Evolutionary conservation across 2,888 invertebrate genomes (phyloP).

Genomic region (Criorhina ranunculi): DNA sequence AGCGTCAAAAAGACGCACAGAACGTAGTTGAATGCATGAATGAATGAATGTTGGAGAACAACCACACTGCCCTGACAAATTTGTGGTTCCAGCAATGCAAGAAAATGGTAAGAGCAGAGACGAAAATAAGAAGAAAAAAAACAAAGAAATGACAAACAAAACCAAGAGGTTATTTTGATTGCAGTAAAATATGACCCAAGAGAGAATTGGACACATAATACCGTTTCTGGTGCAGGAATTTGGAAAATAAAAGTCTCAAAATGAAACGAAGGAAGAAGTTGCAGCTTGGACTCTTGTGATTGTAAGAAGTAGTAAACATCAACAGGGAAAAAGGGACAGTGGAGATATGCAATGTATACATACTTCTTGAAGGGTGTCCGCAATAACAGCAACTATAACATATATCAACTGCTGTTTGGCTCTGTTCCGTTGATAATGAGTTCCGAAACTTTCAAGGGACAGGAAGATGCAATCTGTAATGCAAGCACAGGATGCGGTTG

Average conservation of each 20-base stretch:
- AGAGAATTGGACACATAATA: not conserved
- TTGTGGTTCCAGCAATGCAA: constrained; percentile 44
- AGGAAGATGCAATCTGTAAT: constrained; percentile 65
- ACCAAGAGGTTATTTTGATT: constrained; percentile 32
- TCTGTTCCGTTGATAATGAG: constrained; percentile 58
- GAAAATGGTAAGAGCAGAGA: not conserved
- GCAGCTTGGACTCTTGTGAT: not conserved
- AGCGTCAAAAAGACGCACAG: constrained; percentile 46
- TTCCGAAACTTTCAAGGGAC: constrained; percentile 61
- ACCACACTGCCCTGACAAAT: constrained; percentile 52
- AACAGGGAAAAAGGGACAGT: constrained; percentile 2
- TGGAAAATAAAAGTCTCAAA: constrained; percentile 28
- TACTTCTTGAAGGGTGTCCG: constrained; percentile 23
- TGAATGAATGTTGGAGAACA: constrained; percentile 31
- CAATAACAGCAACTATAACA: constrained; percentile 25
- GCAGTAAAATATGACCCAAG: not conserved
- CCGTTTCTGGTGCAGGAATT: constrained; percentile 14
- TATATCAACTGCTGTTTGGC: constrained; percentile 17
- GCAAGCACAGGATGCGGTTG: constrained; percentile 59
- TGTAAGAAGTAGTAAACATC: constrained; percentile 14
- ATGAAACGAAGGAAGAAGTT: not conserved
- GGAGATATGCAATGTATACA: constrained; percentile 1
- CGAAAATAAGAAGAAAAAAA: constrained; percentile 9
- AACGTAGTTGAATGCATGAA: constrained; percentile 30
- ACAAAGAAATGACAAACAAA: constrained; percentile 13